A percentile compares a stretch with the other conserved stretches of the same genome.
Conservation (phyloP, 2,888 invertebrate genomes). For the Drosophila formosana region DNA sequence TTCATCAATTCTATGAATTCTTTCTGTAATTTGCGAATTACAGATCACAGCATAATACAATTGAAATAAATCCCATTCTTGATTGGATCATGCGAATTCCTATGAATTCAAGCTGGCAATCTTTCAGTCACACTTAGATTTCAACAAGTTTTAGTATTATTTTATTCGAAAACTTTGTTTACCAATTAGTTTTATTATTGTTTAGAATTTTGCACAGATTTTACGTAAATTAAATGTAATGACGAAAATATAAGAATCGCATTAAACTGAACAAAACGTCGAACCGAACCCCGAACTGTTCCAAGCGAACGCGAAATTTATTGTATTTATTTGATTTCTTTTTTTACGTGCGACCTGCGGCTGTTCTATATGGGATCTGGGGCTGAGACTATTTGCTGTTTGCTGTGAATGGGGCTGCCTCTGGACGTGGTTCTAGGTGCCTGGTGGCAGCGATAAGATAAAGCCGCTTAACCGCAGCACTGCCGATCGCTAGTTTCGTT, state of each 20-base stretch:
- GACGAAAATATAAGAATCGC: neutral
- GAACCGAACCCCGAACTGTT: neutral
- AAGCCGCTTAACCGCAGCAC: slow-evolving; percentile 39
- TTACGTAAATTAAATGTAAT: neutral
- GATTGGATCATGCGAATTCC: neutral
- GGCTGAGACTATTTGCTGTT: slow-evolving; percentile 15
- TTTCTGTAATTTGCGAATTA: neutral
- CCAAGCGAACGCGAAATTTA: neutral
- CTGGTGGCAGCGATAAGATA: slow-evolving; percentile 44
- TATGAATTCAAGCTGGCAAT: neutral
- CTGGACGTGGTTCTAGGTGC: neutral
- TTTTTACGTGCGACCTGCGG: slow-evolving; percentile 21
- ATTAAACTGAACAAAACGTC: neutral
- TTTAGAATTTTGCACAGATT: neutral
- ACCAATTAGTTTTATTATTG: too few species aligned
- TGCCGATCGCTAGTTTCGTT: slow-evolving; percentile 29
- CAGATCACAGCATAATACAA: neutral
- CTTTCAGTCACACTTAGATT: neutral
- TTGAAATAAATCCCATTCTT: neutral
- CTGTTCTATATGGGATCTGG: slow-evolving; percentile 19
- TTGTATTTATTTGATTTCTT: neutral
- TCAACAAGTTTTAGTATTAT: neutral
- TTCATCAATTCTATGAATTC: neutral
- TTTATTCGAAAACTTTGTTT: neutral
- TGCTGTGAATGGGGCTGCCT: slow-evolving; percentile 28